Evolutionary conservation across 2,113 vertebrate genomes (phyloP).

Genomic region (Seriola aureovittata): DNA sequence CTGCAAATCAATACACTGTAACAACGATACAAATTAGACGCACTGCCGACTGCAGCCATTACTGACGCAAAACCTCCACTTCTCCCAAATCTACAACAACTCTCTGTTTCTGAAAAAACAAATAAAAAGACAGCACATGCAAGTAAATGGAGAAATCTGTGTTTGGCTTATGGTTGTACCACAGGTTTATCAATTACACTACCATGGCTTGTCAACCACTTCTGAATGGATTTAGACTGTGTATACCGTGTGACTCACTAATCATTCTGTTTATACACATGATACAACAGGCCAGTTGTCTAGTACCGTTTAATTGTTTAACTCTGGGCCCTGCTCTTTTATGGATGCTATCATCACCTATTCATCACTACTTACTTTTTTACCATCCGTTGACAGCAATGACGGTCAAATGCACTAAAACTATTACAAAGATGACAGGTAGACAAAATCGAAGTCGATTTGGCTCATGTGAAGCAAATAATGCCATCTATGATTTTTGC

Average conservation of each 20-base stretch:
- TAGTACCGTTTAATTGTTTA: not conserved
- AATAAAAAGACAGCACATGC: conserved; percentile 1
- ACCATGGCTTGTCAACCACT: not conserved
- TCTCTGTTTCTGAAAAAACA: not conserved
- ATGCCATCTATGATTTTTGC: not conserved
- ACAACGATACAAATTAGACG: conserved; percentile 10
- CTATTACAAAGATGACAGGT: not conserved
- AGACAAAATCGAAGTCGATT: not conserved
- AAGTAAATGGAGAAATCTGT: not conserved
- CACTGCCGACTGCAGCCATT: not conserved
- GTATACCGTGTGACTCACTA: not conserved
- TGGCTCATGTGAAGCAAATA: not conserved
- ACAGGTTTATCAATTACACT: not conserved
- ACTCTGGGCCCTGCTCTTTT: conserved; percentile 1
- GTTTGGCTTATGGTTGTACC: not conserved
- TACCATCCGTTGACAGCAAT: not conserved
- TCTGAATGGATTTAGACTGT: conserved; percentile 8
- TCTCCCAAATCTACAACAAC: not conserved
- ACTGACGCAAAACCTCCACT: conserved; percentile 18
- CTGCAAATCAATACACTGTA: conserved; percentile 25
- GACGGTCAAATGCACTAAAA: conserved; percentile 1
- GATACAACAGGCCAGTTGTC: not conserved
- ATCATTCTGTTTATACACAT: conserved; percentile 1
- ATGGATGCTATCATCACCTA: not conserved
- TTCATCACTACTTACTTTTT: conserved; percentile 14